These are phyloP conservation scores for Myioborus miniatus DNA, from an alignment of 2,797 vertebrate species.

Conservation along the genomic window DNA sequence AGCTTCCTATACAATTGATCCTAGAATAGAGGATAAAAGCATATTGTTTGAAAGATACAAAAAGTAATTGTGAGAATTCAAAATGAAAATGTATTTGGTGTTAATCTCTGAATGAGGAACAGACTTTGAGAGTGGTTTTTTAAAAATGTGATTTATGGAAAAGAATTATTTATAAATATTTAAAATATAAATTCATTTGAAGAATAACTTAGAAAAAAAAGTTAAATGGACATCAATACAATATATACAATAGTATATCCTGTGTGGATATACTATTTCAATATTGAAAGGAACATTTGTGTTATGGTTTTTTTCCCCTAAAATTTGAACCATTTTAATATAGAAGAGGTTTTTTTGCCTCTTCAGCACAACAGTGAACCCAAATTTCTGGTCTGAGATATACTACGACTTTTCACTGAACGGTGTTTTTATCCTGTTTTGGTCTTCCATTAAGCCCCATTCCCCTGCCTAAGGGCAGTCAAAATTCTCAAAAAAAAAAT, in stretches of 20 bases:
- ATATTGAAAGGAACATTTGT: neutral
- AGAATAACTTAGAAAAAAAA: neutral
- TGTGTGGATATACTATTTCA: neutral
- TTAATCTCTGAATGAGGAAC: neutral
- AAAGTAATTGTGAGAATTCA: neutral
- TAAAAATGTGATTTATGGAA: neutral
- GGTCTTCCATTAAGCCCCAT: neutral
- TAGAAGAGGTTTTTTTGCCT: neutral
- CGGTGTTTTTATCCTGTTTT: neutral
- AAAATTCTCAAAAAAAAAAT: neutral
- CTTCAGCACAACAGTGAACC: neutral
- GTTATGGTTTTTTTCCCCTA: neutral
- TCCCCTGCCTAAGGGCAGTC: neutral
- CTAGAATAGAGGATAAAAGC: neutral
- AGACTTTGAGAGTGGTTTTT: neutral
- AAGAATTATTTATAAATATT: neutral
- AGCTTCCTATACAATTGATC: neutral
- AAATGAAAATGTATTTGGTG: neutral
- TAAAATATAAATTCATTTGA: neutral
- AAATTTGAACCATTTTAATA: neutral
- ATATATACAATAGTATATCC: too few relatives aligned
- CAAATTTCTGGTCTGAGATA: neutral
- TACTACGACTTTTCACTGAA: neutral
- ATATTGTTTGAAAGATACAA: neutral
- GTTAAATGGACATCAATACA: neutral